Percentiles rank a stretch among this genome's conserved stretches.
These are phyloP conservation scores for Opisthocomus hoazin DNA, from an alignment of 2,113 vertebrate genomes.

Conservation along the genomic window DNA sequence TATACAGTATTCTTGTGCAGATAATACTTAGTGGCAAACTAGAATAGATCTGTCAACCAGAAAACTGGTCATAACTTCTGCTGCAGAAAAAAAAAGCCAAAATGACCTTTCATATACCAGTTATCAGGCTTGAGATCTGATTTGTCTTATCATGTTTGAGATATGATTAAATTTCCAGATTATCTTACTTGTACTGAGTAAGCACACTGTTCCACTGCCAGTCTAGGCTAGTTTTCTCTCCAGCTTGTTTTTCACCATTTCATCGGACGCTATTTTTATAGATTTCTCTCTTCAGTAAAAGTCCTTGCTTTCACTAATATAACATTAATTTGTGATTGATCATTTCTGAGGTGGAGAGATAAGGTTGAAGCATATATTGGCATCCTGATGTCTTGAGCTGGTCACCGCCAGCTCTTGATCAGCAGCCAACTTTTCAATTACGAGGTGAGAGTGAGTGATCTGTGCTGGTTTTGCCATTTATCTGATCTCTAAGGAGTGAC, in stretches of 20 bases:
- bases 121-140: not conserved
- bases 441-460: conserved; percentile 57
- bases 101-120: not conserved
- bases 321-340: conserved; percentile 58
- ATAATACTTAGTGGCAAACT: not conserved
- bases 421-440: conserved; percentile 74
- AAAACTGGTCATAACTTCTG: not conserved
- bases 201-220: not conserved
- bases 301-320: conserved; percentile 32
- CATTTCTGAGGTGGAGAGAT: conserved; percentile 36
- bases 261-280: not conserved
- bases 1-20: not conserved
- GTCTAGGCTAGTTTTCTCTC: not conserved
- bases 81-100: not conserved
- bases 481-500: conserved; percentile 3
- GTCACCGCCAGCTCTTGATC: conserved; percentile 58
- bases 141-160: not conserved
- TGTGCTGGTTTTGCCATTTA: conserved; percentile 32
- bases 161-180: not conserved
- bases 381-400: conserved; percentile 38
- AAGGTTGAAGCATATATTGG: conserved; percentile 34
- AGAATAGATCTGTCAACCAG: not conserved
- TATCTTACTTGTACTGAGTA: not conserved
- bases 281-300: not conserved
- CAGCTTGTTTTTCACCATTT: conserved; percentile 9